Conservation (phyloP, 2,888 invertebrate species). For the Ichneumoninae sp. region DNA sequence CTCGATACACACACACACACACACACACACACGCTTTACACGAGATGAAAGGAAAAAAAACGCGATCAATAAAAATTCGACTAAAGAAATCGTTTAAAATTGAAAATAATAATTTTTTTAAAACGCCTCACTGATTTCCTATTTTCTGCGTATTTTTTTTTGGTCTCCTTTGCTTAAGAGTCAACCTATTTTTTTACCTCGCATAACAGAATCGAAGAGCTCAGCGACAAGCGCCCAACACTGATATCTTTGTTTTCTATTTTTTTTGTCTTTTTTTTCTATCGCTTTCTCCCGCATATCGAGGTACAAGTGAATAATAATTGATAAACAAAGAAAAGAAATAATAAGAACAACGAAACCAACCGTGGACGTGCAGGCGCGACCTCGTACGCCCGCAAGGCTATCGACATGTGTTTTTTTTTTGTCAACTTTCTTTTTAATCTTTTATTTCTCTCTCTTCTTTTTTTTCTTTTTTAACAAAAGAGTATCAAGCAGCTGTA, state of each 20-base stretch:
- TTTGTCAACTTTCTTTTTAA: slow-evolving; percentile 59
- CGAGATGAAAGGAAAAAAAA: slow-evolving; percentile 4
- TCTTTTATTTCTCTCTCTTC: slow-evolving; percentile 56
- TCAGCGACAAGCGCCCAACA: background rate
- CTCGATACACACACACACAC: slow-evolving; percentile 24
- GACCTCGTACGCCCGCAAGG: slow-evolving; percentile 48
- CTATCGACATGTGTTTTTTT: slow-evolving; percentile 62
- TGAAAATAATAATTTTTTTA: background rate
- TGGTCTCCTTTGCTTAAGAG: slow-evolving; percentile 24
- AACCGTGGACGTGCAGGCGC: slow-evolving; percentile 58
- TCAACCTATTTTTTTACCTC: slow-evolving; percentile 49
- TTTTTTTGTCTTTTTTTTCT: slow-evolving; percentile 32
- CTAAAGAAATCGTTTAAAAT: background rate
- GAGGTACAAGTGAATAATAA: slow-evolving; percentile 51
- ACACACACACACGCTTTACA: slow-evolving; percentile 14
- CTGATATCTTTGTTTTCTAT: background rate
- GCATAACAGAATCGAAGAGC: slow-evolving; percentile 46
- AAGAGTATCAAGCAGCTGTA: slow-evolving; percentile 82
- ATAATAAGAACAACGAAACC: slow-evolving; percentile 54
- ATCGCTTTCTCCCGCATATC: slow-evolving; percentile 25
- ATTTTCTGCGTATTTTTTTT: slow-evolving; percentile 27
- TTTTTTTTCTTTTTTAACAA: slow-evolving; percentile 72
- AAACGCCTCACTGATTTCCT: slow-evolving; percentile 6
- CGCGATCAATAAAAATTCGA: slow-evolving; percentile 23
- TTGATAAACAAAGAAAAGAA: slow-evolving; percentile 56